Base-by-base conservation (phyloP, 2,113 vertebrate genomes). In the Corythoichthys intestinalis region DNA sequence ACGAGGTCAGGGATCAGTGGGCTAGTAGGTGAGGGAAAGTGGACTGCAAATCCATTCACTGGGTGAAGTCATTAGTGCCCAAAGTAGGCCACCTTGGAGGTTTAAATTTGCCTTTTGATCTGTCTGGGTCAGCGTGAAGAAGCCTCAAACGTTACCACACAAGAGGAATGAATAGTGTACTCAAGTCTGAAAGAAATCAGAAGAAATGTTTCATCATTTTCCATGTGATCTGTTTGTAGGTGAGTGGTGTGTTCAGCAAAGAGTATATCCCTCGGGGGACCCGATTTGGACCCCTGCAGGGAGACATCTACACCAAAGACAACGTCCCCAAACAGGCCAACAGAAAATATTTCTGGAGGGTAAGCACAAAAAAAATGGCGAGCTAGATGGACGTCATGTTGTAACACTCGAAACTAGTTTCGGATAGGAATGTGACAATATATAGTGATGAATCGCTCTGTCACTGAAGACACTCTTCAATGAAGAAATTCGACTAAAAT, bases 321-420 rank as follows among this genome's bases (percentile, higher is more conserved):
- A 87, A 77, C 0, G 89, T 93, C 4, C 91, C 92, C 6, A 88
- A 88, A n/a, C 83, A 88, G 49, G 84, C 88, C 73, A 92, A 91
- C 85, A 79, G 89, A 59, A 93, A 93, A 74, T 91, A 92, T 82
- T 92, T 93, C 76, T 94, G 93, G 93, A 90, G 90, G 87, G 93
- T 94, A 81, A 91, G 89, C 67, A 80, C 72, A 81, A 35, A 14
- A 65, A 64, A 15, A 44, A 44, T 28, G 20, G 20, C 20, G 20
- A 28, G 20, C 20, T 28, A 28, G 20, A 28, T 28, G 20, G 20
- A 28, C 20, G 20, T 28, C 20, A 28, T 28, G 20, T 28, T 28
- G 20, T 28, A 28, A 28, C 20, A 28, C 20, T 28, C 20, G 20
- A 28, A 28, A 28, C 20, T 28, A 28, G 20, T 28, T 28, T 28